Evolutionary conservation across 2,113 vertebrate species (phyloP).

Genomic region (Pao palembangensis): DNA sequence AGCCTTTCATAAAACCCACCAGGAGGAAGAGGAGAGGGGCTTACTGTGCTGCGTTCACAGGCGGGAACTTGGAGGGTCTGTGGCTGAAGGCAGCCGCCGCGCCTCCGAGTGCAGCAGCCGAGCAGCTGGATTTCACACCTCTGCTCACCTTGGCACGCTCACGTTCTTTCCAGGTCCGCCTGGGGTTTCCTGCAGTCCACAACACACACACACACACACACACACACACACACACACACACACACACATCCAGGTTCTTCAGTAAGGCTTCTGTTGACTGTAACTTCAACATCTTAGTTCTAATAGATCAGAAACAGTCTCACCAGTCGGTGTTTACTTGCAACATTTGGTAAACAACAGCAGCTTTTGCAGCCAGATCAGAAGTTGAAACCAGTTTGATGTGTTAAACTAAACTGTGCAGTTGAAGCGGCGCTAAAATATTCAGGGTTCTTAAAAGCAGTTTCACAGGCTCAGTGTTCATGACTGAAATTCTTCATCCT

Average conservation of each 20-base stretch:
- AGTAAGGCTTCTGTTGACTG: too few relatives aligned
- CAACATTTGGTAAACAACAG: too few relatives aligned
- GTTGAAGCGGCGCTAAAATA: too few relatives aligned
- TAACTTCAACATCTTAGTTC: too few relatives aligned
- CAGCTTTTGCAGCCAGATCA: too few relatives aligned
- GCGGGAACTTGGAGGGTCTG: background rate
- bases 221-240: background rate
- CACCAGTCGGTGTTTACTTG: too few relatives aligned
- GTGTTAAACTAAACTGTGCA: too few relatives aligned
- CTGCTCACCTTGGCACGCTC: background rate
- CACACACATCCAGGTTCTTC: background rate
- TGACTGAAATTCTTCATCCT: slow-evolving; percentile 29
- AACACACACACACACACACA: slow-evolving; percentile 1
- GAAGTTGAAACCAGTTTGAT: too few relatives aligned
- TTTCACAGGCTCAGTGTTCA: background rate
- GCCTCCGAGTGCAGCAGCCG: too few relatives aligned
- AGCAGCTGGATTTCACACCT: background rate
- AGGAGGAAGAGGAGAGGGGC: background rate
- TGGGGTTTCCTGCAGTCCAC: slow-evolving; percentile 45
- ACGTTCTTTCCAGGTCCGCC: background rate
- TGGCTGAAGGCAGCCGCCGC: background rate
- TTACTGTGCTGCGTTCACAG: background rate
- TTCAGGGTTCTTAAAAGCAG: background rate
- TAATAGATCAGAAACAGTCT: too few relatives aligned
- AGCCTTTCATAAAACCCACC: background rate